phyloP scores from a whole-genome alignment of 2,113 vertebrate species.

The Psittacula cyanocephala region DNA sequence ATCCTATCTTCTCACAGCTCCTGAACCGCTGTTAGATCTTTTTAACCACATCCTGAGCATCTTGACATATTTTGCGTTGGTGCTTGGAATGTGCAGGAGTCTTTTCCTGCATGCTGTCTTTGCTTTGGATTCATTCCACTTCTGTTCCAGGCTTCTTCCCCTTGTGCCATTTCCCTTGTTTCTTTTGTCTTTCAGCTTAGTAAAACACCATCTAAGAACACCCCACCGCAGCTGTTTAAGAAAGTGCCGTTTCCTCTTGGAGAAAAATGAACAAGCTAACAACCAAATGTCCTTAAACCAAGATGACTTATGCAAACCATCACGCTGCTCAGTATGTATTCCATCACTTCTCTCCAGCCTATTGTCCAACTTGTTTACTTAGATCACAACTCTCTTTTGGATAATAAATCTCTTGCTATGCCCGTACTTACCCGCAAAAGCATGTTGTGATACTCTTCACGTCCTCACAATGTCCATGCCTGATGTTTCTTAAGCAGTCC shows the following conservation, averaged over 20 bases:
- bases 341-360: background rate
- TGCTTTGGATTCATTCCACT: background rate
- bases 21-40: background rate
- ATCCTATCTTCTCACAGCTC: background rate
- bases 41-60: background rate
- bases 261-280: background rate
- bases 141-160: background rate
- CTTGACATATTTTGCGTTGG: background rate
- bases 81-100: background rate
- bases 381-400: background rate
- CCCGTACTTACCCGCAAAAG: background rate
- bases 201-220: background rate
- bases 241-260: background rate
- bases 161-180: background rate
- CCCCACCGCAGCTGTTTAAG: background rate
- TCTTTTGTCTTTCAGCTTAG: background rate
- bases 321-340: background rate
- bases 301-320: background rate
- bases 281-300: background rate
- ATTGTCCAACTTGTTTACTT: conserved; percentile 43
- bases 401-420: conserved; percentile 17
- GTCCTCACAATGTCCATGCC: rapidly evolving
- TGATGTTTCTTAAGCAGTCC: background rate
- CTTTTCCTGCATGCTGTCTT: background rate
- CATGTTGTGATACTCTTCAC: background rate